A percentile compares a stretch with the other conserved stretches of the same genome.
Evolutionary conservation across 2,888 invertebrate species (phyloP).

Genomic region (Timema podura): DNA sequence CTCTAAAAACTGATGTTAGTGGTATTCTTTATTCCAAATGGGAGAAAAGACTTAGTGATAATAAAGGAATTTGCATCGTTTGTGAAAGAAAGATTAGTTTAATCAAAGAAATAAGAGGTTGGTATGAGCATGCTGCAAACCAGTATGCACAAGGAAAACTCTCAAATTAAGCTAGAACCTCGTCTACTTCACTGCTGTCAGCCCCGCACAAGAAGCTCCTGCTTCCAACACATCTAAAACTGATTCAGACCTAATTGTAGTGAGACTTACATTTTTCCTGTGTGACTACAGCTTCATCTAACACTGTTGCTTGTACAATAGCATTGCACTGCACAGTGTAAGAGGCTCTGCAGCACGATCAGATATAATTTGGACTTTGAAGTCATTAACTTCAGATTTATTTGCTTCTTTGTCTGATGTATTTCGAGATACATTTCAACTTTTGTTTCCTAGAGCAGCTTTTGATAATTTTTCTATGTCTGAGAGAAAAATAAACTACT

Average conservation of each 20-base stretch:
- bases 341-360: conserved; percentile 1
- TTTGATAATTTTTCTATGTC: neutral
- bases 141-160: neutral
- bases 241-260: neutral
- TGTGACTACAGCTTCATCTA: neutral
- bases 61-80: neutral
- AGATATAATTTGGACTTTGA: neutral
- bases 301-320: neutral
- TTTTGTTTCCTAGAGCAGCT: neutral
- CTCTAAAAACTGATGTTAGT: neutral
- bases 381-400: neutral
- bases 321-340: neutral
- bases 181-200: neutral
- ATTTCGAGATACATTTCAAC: neutral
- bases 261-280: neutral
- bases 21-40: neutral
- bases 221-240: neutral
- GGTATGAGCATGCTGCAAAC: neutral
- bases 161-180: conserved; percentile 5
- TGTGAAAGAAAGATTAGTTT: neutral
- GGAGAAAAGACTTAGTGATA: neutral
- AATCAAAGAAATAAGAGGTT: conserved; percentile 8
- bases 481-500: neutral
- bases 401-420: neutral
- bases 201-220: neutral